Base-by-base conservation (phyloP, 2,888 invertebrate genomes). In the Eudemis profundana region DNA sequence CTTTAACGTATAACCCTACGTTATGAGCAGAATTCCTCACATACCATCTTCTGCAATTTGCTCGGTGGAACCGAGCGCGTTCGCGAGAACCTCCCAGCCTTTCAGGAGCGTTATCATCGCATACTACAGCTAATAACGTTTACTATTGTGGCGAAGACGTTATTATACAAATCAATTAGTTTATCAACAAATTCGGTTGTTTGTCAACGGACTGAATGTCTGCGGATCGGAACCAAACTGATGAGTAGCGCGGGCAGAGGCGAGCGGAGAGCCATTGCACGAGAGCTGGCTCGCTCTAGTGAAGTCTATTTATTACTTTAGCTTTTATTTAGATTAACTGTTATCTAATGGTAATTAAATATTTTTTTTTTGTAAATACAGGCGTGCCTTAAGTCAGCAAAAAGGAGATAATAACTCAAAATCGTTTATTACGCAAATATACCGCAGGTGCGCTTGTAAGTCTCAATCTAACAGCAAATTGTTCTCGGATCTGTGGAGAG, bases 31-130 rank as follows among this genome's bases (percentile, higher is more conserved):
- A n/a, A n/a, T n/a, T n/a, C n/a, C 8, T 10, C 10, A 4, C 40
- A 40, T 66, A 66, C 65, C 61, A 23, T 53, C 60, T 15, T 49
- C 29, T 4, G 2, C 21, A 15, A 23, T 5, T 36, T 27, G 36
- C 0, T 53, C 65, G 8, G 33, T 27, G 46, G 17, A 54, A 29
- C 33, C 15, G 0, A 57, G 36, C 19, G 61, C 44, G 15, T 54
- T 33, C 60, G 84, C 69, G 60, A 83, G 63, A 64, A 74, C 78
- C 70, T 86, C 86, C 72, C 81, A 83, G 38, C 81, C 72, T 72
- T 85, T 87, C 67, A 87, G 70, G 59, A 86, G 69, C 38, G 84
- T 85, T 66, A 86, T 70, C 86, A 87, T 86, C 19, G 59, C 70
- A 72, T 46, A 23, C 14, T 44, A 61, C 33, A 21, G 4, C 19